A percentile compares a stretch with the other conserved stretches of the same genome.
Evolutionary conservation across 2,888 invertebrate genomes (phyloP).

Genomic region (Caenorhabditis macrosperma): DNA sequence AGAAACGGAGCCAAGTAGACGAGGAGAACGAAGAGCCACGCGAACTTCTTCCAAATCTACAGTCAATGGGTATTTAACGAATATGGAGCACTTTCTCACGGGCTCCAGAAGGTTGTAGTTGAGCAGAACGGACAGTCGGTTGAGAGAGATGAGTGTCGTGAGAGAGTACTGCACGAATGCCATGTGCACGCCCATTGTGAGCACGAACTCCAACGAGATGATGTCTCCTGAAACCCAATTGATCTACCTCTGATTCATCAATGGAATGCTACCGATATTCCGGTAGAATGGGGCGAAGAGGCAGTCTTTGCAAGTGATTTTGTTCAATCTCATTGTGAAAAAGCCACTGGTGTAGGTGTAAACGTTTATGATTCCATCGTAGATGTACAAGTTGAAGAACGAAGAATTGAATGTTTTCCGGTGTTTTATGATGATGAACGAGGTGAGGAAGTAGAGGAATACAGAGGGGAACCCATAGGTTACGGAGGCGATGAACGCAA

Average conservation of each 20-base stretch:
- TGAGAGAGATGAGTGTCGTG: slow-evolving; percentile 18
- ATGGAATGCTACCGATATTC: neutral
- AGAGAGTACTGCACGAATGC: slow-evolving; percentile 28
- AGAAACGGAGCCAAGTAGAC: slow-evolving; percentile 1
- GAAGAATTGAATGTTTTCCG: slow-evolving; percentile 1
- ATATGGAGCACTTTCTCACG: neutral
- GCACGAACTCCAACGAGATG: neutral
- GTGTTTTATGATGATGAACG: neutral
- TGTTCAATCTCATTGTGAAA: neutral
- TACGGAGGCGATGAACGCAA: neutral
- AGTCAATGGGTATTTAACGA: neutral
- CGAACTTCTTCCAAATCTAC: slow-evolving; percentile 24
- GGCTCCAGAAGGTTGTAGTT: slow-evolving; percentile 10
- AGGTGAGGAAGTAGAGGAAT: neutral
- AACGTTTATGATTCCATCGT: slow-evolving; percentile 6
- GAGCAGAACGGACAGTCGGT: slow-evolving; percentile 15
- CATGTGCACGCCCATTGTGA: slow-evolving; percentile 25
- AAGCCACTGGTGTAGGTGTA: neutral
- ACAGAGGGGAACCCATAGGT: slow-evolving; percentile 29
- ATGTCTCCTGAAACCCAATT: neutral
- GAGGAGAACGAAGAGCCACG: neutral
- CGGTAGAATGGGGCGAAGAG: neutral
- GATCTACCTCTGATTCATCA: neutral
- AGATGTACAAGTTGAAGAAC: slow-evolving; percentile 13
- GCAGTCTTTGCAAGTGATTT: neutral